Base-by-base conservation (phyloP, 1,140 invertebrate genomes). In the Neomicropteryx cornuta region DNA sequence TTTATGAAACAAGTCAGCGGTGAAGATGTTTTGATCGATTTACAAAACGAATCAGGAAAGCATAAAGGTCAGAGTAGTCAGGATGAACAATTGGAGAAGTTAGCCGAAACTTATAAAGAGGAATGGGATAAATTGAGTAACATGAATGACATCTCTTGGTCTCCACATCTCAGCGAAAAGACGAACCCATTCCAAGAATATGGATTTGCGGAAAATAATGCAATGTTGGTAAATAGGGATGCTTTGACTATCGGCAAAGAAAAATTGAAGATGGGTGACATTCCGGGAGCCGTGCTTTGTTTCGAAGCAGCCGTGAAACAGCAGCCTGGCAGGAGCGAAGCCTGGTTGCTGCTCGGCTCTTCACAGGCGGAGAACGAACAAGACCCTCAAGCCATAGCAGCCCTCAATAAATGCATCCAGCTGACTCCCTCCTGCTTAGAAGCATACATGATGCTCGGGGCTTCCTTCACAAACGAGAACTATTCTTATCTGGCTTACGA, bases 281-380 rank as follows among this genome's bases (percentile, higher is more conserved):
- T 98, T 39, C 87, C 93, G 13, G 88, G 89, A 48, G 95, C 96
- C 18, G 93, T 97, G 1, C 65, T 99, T 3, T 86, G 93, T 51
- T 98, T 98, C 68, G 96, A 99, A 71, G 88, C 90, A 38, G 93
- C 93, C 27, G 88, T 83, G 5, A 83, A 92, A 56, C 81, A 93
- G 58, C 70, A 90, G 41, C 77, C 84, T 3, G 70, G 82, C 22
- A 83, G 89, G 58, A 58, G 76, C 1, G 79, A 92, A 60, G 85
- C 86, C 20, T 90, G 87, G 87, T 71, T 82, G 30, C 58, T 87
- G 18, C 62, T 92, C 5, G 87, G 87, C 5, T 85, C 82, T 24
- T 87, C 89, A 13, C 93, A 97, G 62, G 91, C 94, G 22, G 90
- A 97, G 68, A 70, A 70, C 58, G 75, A 77, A 49, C 76, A 87